Percentiles rank a stretch among this genome's conserved stretches.
Evolutionary conservation across 1,140 invertebrate species (phyloP).

Genomic region (Metopolophium dirhodum): DNA sequence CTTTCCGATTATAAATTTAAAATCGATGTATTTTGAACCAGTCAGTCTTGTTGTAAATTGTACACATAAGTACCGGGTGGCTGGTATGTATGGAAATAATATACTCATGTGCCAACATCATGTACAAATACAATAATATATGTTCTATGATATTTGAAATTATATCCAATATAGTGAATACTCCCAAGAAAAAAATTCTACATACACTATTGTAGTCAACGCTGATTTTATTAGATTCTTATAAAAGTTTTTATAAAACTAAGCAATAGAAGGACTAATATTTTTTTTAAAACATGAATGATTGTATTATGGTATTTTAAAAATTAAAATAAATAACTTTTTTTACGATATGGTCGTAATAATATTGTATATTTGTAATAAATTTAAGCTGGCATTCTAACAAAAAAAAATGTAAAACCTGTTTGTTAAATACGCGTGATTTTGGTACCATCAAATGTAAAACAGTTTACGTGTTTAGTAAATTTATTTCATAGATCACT

Average conservation of each 20-base stretch:
- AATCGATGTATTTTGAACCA: no score
- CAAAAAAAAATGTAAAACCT: neutral
- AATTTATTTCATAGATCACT: constrained; percentile 13
- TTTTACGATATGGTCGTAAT: neutral
- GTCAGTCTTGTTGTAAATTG: no score
- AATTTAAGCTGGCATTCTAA: neutral
- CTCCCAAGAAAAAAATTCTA: neutral
- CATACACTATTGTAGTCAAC: neutral
- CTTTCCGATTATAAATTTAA: no score
- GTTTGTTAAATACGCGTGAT: neutral
- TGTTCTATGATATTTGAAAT: neutral
- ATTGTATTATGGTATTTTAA: neutral
- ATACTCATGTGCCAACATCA: no score
- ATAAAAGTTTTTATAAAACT: neutral
- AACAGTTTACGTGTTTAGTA: neutral
- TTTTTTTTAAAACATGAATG: neutral
- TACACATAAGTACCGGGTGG: no score
- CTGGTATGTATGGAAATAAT: no score
- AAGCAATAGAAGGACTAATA: neutral
- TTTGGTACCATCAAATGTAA: neutral
- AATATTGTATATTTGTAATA: neutral
- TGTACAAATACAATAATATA: neutral
- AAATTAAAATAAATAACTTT: neutral
- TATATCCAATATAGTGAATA: neutral
- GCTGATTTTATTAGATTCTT: no score